Base-by-base conservation (phyloP, 2,797 vertebrate genomes). In the Gymnoscopelus braueri region DNA sequence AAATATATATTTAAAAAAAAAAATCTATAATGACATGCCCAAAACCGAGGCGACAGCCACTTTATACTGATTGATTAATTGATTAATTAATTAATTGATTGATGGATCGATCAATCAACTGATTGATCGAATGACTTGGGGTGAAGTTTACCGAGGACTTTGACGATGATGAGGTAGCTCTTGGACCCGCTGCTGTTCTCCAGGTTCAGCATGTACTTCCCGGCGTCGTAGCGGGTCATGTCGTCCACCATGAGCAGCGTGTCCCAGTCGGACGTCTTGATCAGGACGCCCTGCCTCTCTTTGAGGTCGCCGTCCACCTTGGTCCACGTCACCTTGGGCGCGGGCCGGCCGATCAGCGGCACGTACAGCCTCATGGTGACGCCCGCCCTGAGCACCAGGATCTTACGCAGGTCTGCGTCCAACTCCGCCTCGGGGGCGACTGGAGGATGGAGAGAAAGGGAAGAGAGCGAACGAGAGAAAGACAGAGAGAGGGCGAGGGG, bases 291-390 rank as follows among this genome's bases (percentile, higher is more conserved):
- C 84, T 92, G 91, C 70, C 98, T 94, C 3, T 99, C 97, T 86
- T 95, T 95, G 72, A 99, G 84, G 82, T 96, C 96, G 76, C 94
- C 94, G 63, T 95, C 94, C 54, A 96, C 93, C 88, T 99, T 99
- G 39, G 95, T 94, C 98, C 98, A 99, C 0, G 92, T 95, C 73
- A 96, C 96, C 82, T 97, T 99, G 0, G 98, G 98, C 66, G 97
- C 90, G 5, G 98, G 98, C 2, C 98, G 96, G 75, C 98, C 98
- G 92, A 94, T 97, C 51, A 99, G 92, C 1, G 98, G 98, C 49
- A 99, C 98, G 0, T 99, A 99, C 23, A 99, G 87, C 82, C 98
- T 96, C 97, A 99, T 95, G 66, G 97, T 99, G 81, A 98, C 96
- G 50, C 98, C 96, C 72, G 98, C 97, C 76, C 98, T 94, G 62